Evolutionary conservation across 2,113 vertebrate genomes (phyloP), one percentile per base, ranked within the genome.

Genomic region (Lepidothrix coronata): DNA sequence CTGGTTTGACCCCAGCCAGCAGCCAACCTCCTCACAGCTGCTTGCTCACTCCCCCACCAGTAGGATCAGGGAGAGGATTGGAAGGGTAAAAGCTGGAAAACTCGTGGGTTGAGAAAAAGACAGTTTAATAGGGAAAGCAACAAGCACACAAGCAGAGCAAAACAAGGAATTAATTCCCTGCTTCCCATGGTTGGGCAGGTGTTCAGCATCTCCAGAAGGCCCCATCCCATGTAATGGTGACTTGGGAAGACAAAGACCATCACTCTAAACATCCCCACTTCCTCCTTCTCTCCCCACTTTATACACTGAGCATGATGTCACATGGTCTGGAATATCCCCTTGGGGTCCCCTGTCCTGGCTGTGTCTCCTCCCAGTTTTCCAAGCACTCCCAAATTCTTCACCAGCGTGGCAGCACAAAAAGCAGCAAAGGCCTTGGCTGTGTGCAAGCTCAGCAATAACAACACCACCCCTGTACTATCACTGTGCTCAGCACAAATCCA

Each of bases 241-340:
- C 6, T 72, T 66, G 51, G 35, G 43, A 43, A 66, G 35, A 51
- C 25, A 66, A 59, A 67, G 18, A 37, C 18, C 59, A 59, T 21
- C 1, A 0, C 12, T 8, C 5, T 28, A 24, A 46, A 48, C 39
- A 41, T 16, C 18, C 1, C 0, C 35, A 18, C 21, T 66, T 49
- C 19, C 30, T 81, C 59, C 35, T 43, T 8, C 49, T 25, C 22
- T 15, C 18, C 8, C 2, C 6, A 28, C 19, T 28, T 43, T 14
- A 24, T 35, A 19, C 5, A 19, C 33, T 4, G 5, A 39, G 44
- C 23, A 21, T 13, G 59, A 28, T 39, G 15, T 52, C 33, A 7
- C 15, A 5, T 24, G 22, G 22, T 8, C 44, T 81, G 68, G 44
- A 44, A 48, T 46, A 28, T 37, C 44, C 59, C 68, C 2, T 10